Base-by-base conservation (phyloP, 2,797 vertebrate genomes). In the Cossypha niveicapilla region DNA sequence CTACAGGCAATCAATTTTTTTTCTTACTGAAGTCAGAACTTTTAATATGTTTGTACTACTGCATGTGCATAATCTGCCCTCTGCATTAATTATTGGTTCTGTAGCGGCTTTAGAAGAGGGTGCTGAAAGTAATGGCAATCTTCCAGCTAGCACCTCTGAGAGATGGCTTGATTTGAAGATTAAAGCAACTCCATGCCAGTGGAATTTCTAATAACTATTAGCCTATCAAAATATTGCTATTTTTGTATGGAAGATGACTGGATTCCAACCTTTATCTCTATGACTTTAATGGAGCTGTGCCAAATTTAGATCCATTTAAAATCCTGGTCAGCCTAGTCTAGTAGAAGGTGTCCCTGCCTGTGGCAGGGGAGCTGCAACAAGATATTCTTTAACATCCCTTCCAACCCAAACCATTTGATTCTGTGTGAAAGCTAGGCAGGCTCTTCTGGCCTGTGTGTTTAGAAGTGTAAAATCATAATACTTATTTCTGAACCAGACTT, bases 21-120 rank as follows among this genome's bases (percentile, higher is more conserved):
- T 93, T 86, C 74, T 86, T 86, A 34, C 74, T 91, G 75, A 94
- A 82, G 91, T 91, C 51, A 53, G 83, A 53, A 89, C 75, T 96
- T 92, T 28, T 80, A 90, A 92, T 95, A 34, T 89, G 50, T 82
- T 77, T 86, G 81, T 83, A 86, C 51, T 84, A 34, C 61, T 58
- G 78, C 67, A 27, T 68, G 77, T 72, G 83, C 86, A 82, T 91
- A 84, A 95, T 86, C 48, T 95, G 78, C 34, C 70, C 68, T 70
- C 72, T 90, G 34, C 56, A 71, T 60, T 70, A 88, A 72, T 93
- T 86, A 71, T 42, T 91, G 57, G 23, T 45, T 74, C 72, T 72
- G 58, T 32, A 84, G 62, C 39, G 62, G 62, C 91, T 80, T 48
- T 86, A 94, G 67, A 77, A 88, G 50, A 90, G 82, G 51, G 58